Percentiles rank a stretch among this genome's conserved stretches.
Conservation (phyloP, 2,797 vertebrate genomes). For the Acropternis orthonyx region DNA sequence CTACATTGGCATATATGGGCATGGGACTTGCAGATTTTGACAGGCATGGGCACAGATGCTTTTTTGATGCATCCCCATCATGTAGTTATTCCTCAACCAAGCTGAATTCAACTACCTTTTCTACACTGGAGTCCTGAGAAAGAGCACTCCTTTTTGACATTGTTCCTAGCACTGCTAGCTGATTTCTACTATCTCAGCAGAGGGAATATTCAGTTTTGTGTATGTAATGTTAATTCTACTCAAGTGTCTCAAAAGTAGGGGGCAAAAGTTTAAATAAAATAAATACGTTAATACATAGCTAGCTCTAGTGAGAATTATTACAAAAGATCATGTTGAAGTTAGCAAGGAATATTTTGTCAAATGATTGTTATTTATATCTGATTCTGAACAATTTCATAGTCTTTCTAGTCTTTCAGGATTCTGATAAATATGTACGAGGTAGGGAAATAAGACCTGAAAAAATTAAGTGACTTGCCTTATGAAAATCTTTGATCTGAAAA, state of each 20-base stretch:
- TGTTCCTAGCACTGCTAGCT: not conserved
- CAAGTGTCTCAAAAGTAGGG: not conserved
- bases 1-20: not conserved
- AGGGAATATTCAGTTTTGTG: not conserved
- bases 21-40: not conserved
- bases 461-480: not conserved
- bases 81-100: not conserved
- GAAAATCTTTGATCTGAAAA: not conserved
- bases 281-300: not conserved
- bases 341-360: not conserved
- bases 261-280: not conserved
- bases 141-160: not conserved
- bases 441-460: not conserved
- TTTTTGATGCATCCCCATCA: not conserved
- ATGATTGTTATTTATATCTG: not conserved
- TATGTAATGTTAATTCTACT: not conserved
- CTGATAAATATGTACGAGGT: not conserved
- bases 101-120: not conserved
- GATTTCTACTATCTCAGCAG: not conserved
- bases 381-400: not conserved
- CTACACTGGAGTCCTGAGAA: not conserved
- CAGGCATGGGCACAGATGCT: rapidly evolving
- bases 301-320: not conserved
- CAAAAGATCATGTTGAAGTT: not conserved
- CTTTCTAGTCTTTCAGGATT: not conserved